Base-by-base conservation (phyloP, 2,888 invertebrate genomes). In the Colostygia pectinataria region DNA sequence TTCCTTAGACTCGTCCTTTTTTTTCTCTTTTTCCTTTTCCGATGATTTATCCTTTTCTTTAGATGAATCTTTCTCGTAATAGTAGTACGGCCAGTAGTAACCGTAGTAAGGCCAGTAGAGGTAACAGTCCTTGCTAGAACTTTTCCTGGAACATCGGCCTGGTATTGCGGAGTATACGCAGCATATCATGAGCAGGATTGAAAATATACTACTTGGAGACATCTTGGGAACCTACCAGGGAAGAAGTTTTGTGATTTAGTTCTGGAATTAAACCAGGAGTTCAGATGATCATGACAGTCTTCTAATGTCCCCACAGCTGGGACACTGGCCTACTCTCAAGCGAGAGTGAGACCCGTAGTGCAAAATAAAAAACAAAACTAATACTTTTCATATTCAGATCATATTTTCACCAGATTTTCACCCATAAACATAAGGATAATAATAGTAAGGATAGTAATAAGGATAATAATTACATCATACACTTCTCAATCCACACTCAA, bases 401-500 rank as follows among this genome's bases (percentile, higher is more conserved):
- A 7, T 10, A 32, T 29, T 36, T 8, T n/a, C n/a, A n/a, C n/a
- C n/a, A n/a, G n/a, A n/a, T n/a, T n/a, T n/a, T n/a, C n/a, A 36
- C 7, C 47, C 47, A 20, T 40, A 47, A 23, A 34, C 25, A 40
- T 52, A 61, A 1, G 63, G 63, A 29, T 63, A 66, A 34, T 61
- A 65, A 31, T 55, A 58, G 32, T 45, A 45, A 1, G 39, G 43
- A 10, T 45, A 45, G 10, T 45, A 45, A n/a, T n/a, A n/a, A 1
- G 31, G 31, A 10, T 33, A 33, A 6, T 34, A 43, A 20, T 12
- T n/a, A n/a, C n/a, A n/a, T n/a, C n/a, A n/a, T n/a, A n/a, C n/a
- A n/a, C n/a, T n/a, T n/a, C n/a, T n/a, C n/a, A n/a, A n/a, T n/a
- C n/a, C n/a, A n/a, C n/a, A n/a, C n/a, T n/a, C n/a, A n/a, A n/a